These are phyloP conservation scores for Neoascia interrupta DNA, from an alignment of 2,888 invertebrate species.

Conservation along the genomic window DNA sequence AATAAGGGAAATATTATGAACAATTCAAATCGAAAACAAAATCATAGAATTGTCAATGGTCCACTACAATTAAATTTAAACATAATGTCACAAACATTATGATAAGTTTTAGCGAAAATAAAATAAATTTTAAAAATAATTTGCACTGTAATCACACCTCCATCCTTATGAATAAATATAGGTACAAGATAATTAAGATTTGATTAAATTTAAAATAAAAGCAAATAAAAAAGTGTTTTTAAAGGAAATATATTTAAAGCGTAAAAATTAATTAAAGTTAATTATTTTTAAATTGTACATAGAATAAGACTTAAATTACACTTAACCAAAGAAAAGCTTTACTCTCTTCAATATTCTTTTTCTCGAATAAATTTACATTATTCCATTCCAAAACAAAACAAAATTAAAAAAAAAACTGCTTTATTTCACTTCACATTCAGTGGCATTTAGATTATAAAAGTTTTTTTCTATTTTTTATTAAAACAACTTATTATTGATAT, in stretches of 20 bases:
- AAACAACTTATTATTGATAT: conserved; percentile 68
- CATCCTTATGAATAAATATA: conserved; percentile 75
- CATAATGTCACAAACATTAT: conserved; percentile 42
- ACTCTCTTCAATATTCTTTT: conserved; percentile 37
- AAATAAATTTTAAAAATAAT: conserved; percentile 69
- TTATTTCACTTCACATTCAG: conserved; percentile 43
- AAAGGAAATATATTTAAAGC: conserved; percentile 31
- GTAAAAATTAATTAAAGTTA: conserved; percentile 28
- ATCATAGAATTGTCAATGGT: conserved; percentile 72
- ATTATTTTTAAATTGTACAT: conserved; percentile 61
- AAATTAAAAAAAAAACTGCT: conserved; percentile 10
- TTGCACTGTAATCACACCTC: conserved; percentile 71
- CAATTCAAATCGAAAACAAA: conserved; percentile 1
- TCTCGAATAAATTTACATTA: conserved; percentile 3
- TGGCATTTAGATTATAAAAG: conserved; percentile 41
- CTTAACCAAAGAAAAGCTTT: conserved; percentile 63
- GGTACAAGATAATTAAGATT: conserved; percentile 63
- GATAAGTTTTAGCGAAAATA: conserved; percentile 40
- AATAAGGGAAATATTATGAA: too few relatives aligned
- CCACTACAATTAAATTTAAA: conserved; percentile 60
- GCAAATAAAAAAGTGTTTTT: conserved; percentile 51
- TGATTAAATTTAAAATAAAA: conserved; percentile 60
- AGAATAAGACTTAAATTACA: conserved; percentile 66
- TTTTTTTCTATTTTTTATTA: conserved; percentile 75
- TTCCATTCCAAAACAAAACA: conserved; percentile 48